Evolutionary conservation across 2,797 vertebrate species (phyloP), one percentile per base, ranked within the genome.

Genomic region (Danio choprae): DNA sequence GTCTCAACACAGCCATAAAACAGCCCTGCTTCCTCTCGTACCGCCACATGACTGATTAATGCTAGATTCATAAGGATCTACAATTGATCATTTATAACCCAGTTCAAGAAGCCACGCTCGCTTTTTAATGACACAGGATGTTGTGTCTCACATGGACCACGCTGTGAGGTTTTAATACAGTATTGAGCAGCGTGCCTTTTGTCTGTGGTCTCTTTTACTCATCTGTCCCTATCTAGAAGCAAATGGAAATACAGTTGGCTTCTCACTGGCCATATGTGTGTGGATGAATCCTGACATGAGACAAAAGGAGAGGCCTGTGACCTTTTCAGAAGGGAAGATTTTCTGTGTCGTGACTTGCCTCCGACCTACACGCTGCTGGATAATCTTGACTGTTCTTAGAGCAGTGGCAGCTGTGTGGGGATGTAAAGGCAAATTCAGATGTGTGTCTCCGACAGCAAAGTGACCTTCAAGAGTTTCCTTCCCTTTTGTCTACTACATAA

Each of bases 21-120:
- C 74, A 44, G 20, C 46, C 48, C 53, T 56, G 58, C 70, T 82
- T 80, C 36, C 64, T 76, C 46, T 69, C 41, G 40, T 65, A 36
- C 81, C 79, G 46, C 81, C 40, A 79, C 87, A 92, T 90, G 86
- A 89, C 90, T 89, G 90, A 92, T 92, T 91, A 91, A 87, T 86
- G 87, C 40, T 80, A 85, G 84, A 87, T 80, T 82, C 80, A 91
- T 92, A 92, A 91, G 87, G 87, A 87, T 86, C 81, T 74, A 81
- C 87, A 87, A 87, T 88, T 85, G 90, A 93, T 93, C 89, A 90
- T 91, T 90, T 90, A 89, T 83, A 85, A 63, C 55, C 56, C 73
- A 40, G 80, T 80, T 75, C 62, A 71, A 48, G 71, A 56, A 76
- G 80, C 75, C 77, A 22, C 70, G 41, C 44, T 78, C 44, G 44